Evolutionary conservation across 2,113 vertebrate species (phyloP).

Genomic region (Todiramphus chloris): DNA sequence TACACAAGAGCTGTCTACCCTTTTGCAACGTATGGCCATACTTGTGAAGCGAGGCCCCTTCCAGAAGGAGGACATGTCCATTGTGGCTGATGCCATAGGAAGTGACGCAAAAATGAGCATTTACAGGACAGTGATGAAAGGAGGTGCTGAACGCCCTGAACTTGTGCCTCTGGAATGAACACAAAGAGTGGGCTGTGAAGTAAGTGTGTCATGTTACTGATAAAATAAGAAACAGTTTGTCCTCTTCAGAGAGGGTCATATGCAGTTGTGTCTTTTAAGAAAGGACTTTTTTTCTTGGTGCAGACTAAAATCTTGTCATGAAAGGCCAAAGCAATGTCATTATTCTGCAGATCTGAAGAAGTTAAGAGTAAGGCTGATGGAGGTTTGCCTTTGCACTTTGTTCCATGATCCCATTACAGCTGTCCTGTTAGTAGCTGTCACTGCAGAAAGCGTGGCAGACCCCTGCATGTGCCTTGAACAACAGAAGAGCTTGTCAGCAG

Average conservation of each 20-base stretch:
- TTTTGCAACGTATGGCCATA: not conserved
- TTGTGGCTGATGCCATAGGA: not conserved
- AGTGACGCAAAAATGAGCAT: not conserved
- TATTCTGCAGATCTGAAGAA: not conserved
- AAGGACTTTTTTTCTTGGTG: not conserved
- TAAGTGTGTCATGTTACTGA: not conserved
- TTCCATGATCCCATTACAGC: fast-evolving
- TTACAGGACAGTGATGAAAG: not conserved
- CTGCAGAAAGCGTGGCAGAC: conserved; percentile 22
- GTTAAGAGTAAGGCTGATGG: not conserved
- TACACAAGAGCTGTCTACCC: fast-evolving
- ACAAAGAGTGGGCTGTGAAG: not conserved
- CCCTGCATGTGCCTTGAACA: not conserved
- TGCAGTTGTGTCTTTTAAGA: not conserved
- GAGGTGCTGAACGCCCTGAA: not conserved
- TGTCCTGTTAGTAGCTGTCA: not conserved
- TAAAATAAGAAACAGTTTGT: not conserved
- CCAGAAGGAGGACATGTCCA: not conserved
- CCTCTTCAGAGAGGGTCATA: not conserved
- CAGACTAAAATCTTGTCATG: not conserved
- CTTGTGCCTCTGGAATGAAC: not conserved
- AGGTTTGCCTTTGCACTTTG: not conserved
- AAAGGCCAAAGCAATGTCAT: not conserved
- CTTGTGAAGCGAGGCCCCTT: not conserved
- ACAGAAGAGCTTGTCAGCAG: not conserved